These are phyloP conservation scores for Fistularia commersonii DNA, from an alignment of 2,797 vertebrate species.

Conservation along the genomic window DNA sequence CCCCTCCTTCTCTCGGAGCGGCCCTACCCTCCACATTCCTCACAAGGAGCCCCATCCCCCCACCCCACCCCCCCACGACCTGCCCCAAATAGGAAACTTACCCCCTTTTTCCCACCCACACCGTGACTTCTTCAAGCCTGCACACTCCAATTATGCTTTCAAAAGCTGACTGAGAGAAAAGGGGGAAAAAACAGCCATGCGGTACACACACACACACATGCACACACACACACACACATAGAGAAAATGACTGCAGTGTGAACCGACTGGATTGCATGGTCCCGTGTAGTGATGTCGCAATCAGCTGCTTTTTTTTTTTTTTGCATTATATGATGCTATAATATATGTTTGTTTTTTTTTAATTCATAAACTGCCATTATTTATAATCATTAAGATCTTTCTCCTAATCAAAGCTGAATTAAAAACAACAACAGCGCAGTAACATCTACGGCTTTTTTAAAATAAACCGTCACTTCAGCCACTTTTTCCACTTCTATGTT, in stretches of 20 bases:
- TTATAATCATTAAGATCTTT: too few relatives aligned
- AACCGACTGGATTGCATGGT: conserved; percentile 16
- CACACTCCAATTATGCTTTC: conserved; percentile 53
- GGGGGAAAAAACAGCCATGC: conserved; percentile 5
- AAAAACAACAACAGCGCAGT: not conserved
- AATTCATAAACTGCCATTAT: too few relatives aligned
- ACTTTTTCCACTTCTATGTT: too few relatives aligned
- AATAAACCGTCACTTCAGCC: too few relatives aligned
- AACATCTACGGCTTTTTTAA: not conserved
- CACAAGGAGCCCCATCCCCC: conserved; percentile 70
- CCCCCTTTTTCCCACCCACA: conserved; percentile 71
- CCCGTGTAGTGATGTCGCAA: conserved; percentile 4
- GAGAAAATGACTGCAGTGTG: conserved; percentile 29
- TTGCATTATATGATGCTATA: too few relatives aligned
- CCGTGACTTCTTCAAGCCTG: conserved; percentile 60
- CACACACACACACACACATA: conserved; percentile 2
- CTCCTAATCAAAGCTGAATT: too few relatives aligned
- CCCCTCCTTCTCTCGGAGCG: conserved; percentile 57
- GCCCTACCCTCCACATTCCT: conserved; percentile 81
- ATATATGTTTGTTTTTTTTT: too few relatives aligned
- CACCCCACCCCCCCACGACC: conserved; percentile 66
- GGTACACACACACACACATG: conserved; percentile 12
- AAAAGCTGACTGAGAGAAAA: conserved; percentile 33
- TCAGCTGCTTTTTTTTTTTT: conserved; percentile 9
- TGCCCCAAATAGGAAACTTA: conserved; percentile 73